Percentiles rank a stretch among this genome's conserved stretches.
Conservation (phyloP, 1,140 invertebrate species). For the Sycophila sp. region DNA sequence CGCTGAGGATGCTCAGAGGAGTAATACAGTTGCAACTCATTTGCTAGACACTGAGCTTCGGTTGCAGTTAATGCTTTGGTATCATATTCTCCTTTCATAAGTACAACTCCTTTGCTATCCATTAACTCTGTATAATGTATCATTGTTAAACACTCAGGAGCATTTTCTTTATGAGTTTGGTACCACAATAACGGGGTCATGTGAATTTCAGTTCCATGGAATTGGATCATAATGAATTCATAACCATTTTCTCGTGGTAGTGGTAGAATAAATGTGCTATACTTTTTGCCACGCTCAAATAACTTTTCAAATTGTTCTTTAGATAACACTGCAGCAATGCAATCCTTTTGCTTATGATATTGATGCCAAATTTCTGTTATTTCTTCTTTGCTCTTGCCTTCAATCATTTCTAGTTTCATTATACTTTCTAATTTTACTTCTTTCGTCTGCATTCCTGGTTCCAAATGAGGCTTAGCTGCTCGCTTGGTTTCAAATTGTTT, state of each 20-base stretch:
- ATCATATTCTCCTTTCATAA: conserved; percentile 91
- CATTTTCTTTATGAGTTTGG: conserved; percentile 91
- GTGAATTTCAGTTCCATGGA: conserved; percentile 79
- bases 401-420: conserved; percentile 82
- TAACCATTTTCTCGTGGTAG: conserved; percentile 85
- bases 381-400: conserved; percentile 78
- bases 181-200: conserved; percentile 89
- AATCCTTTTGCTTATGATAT: conserved; percentile 82
- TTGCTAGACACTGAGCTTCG: conserved; percentile 86
- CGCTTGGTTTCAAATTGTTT: conserved; percentile 47
- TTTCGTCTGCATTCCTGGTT: conserved; percentile 58
- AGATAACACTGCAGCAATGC: conserved; percentile 77
- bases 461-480: conserved; percentile 64
- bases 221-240: conserved; percentile 88
- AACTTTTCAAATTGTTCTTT: conserved; percentile 71
- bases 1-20: conserved; percentile 73
- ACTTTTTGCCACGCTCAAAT: conserved; percentile 68
- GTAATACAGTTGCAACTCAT: conserved; percentile 89
- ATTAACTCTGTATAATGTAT: conserved; percentile 84
- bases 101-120: conserved; percentile 80
- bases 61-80: conserved; percentile 78
- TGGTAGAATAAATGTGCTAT: conserved; percentile 83
- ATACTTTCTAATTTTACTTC: conserved; percentile 71
- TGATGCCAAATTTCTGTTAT: conserved; percentile 82
- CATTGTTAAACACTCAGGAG: conserved; percentile 87